Conservation (phyloP, 2,888 invertebrate genomes). For the Emmelina monodactyla region DNA sequence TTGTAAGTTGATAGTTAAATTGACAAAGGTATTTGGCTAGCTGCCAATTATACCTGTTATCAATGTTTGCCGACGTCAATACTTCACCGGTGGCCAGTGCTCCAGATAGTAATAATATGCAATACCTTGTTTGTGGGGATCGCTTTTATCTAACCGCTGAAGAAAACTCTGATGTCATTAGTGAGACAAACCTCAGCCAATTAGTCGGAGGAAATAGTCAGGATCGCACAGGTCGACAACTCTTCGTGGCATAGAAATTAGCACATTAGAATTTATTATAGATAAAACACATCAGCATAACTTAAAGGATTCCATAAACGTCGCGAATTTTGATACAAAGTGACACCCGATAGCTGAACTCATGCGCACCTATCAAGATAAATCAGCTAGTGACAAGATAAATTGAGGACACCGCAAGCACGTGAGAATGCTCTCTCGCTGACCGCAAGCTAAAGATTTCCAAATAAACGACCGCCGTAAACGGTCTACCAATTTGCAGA, state of each 20-base stretch:
- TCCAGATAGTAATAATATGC: too few relatives aligned
- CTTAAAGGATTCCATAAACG: neutral
- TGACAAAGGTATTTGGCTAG: too few relatives aligned
- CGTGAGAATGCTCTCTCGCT: neutral
- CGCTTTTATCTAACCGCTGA: neutral
- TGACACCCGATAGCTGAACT: neutral
- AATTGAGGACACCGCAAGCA: neutral
- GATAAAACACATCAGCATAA: neutral
- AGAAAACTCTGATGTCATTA: neutral
- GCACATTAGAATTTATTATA: neutral
- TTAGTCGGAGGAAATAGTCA: too few relatives aligned
- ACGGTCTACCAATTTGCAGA: neutral
- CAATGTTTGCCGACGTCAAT: too few relatives aligned
- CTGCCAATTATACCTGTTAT: too few relatives aligned
- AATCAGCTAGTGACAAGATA: neutral
- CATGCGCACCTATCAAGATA: slow-evolving; percentile 1
- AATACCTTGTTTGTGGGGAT: too few relatives aligned
- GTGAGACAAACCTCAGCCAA: neutral
- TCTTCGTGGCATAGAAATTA: too few relatives aligned
- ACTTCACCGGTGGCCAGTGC: too few relatives aligned
- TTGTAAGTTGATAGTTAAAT: too few relatives aligned
- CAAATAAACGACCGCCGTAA: slow-evolving; percentile 1
- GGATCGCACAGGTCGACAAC: too few relatives aligned
- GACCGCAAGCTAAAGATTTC: slow-evolving; percentile 1
- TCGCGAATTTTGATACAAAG: neutral